Base-by-base conservation (phyloP, 2,113 vertebrate genomes). In the Aspiorhynchus laticeps region DNA sequence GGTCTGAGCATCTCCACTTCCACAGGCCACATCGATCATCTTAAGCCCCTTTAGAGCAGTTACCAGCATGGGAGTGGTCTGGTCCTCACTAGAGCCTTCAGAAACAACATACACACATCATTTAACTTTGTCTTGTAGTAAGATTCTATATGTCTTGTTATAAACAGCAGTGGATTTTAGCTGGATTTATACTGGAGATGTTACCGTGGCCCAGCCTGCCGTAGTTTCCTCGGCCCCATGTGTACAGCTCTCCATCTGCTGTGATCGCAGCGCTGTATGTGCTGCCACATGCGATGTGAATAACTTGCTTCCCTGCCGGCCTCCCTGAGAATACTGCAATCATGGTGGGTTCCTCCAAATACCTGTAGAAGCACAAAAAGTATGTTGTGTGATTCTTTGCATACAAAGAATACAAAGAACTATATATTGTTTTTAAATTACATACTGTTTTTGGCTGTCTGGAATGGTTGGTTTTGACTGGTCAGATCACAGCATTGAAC, bases 181-280 rank as follows among this genome's bases (percentile, higher is more conserved):
- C 10, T 11, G 11, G 9, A 11, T 21, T 51, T 33, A 36, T 15
- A 61, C 31, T 26, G 24, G 5, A 24, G 65, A 46, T 56, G 31
- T 86, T 94, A 99, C 98, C 98, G 3, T 99, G 98, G 46, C 98
- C 98, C 59, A 99, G 95, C 0, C 98, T 96, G 83, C 98, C 98
- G 1, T 99, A 99, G 95, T 99, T 99, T 43, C 98, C 98, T 28
- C 98, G 91, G 69, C 98, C 98, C 98, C 98, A 98, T 0, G 98
- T 99, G 48, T 98, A 99, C 1, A 99, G 95, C 87, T 99, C 98
- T 14, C 98, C 98, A 81, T 99, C 98, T 0, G 97, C 97, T 7
- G 97, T 99, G 91, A 99, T 94, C 0, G 97, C 98, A 0, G 97
- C 97, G 0, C 98, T 99, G 63, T 99, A 99, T 0, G 98, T 99